These are phyloP conservation scores for Sesia bembeciformis DNA, from an alignment of 2,888 invertebrate species.

Conservation along the genomic window DNA sequence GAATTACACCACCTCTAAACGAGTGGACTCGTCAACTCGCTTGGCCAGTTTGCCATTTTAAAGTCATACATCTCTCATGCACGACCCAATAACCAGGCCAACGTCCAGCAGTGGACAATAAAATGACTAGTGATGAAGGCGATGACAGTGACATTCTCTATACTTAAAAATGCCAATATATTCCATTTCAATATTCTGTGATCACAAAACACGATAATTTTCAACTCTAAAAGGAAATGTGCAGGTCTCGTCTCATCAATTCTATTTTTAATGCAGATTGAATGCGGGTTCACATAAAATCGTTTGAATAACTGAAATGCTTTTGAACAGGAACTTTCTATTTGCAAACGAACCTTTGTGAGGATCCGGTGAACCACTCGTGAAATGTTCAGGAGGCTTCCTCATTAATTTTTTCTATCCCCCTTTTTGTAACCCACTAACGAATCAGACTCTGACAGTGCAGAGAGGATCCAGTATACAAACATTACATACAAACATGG, in stretches of 20 bases:
- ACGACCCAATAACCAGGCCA: too few species aligned
- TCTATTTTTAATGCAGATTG: neutral
- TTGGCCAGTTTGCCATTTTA: too few species aligned
- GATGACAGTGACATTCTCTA: too few species aligned
- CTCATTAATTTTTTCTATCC: neutral
- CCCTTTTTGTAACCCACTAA: neutral
- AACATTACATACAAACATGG: too few species aligned
- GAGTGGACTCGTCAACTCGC: too few species aligned
- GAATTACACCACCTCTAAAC: too few species aligned
- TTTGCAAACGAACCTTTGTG: neutral
- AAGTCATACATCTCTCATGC: too few species aligned
- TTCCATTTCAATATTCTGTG: too few species aligned
- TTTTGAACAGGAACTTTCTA: neutral
- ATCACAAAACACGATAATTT: neutral
- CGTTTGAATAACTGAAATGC: neutral
- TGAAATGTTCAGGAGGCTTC: neutral
- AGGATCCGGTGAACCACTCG: neutral
- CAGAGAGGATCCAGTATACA: too few species aligned
- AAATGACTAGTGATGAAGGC: too few species aligned
- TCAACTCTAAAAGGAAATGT: neutral
- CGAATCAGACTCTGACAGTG: neutral
- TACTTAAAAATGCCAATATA: too few species aligned
- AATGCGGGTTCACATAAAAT: neutral
- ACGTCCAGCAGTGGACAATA: too few species aligned
- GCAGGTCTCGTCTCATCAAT: neutral